phyloP scores from a whole-genome alignment of 2,113 vertebrate species.

The Cichladusa arquata region DNA sequence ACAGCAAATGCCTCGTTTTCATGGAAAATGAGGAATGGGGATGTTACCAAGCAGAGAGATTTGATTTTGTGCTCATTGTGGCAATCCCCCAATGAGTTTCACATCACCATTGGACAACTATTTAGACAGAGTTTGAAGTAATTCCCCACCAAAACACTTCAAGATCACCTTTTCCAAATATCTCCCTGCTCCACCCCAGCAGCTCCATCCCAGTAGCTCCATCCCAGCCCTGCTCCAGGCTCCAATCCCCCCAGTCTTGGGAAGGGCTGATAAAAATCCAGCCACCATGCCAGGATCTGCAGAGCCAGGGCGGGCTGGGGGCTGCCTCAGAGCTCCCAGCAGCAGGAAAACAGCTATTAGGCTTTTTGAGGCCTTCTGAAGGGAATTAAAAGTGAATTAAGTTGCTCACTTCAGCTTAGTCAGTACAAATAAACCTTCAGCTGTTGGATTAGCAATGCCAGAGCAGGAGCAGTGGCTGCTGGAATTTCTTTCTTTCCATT shows the following conservation, averaged over 20 bases:
- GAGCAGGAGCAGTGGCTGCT: not conserved
- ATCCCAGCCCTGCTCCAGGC: not conserved
- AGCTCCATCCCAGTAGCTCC: not conserved
- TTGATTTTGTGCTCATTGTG: not conserved
- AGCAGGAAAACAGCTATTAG: not conserved
- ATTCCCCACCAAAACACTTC: not conserved
- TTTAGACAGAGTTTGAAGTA: not conserved
- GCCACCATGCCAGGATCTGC: not conserved
- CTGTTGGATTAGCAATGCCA: slow-evolving; percentile 27
- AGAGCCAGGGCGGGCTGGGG: not conserved
- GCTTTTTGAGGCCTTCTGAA: not conserved
- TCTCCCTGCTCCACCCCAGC: too few relatives aligned
- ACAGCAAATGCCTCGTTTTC: not conserved
- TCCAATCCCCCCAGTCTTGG: fast-evolving
- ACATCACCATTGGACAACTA: fast-evolving
- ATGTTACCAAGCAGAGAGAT: not conserved
- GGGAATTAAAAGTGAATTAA: slow-evolving; percentile 43
- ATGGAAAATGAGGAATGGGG: not conserved
- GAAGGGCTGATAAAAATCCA: not conserved
- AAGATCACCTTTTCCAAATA: not conserved
- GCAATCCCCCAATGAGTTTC: not conserved
- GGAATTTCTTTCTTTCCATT: not conserved
- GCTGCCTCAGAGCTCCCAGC: not conserved
- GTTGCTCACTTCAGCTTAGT: slow-evolving; percentile 22
- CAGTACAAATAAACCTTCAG: slow-evolving; percentile 49